These are phyloP conservation scores for Echeneis naucrates DNA, from an alignment of 2,797 vertebrate genomes.

Conservation along the genomic window DNA sequence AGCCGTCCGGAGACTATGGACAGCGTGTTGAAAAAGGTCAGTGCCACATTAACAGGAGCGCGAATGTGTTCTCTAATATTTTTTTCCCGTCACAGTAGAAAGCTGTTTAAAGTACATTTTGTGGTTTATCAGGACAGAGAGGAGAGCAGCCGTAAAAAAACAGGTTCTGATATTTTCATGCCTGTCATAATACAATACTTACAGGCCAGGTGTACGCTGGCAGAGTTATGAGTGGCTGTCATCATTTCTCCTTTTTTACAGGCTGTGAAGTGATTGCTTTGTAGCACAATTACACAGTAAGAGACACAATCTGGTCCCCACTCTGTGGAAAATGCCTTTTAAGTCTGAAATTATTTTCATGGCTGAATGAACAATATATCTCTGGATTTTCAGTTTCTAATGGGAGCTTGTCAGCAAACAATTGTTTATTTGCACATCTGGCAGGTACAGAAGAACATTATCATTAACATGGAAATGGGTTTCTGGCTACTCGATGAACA, in stretches of 20 bases:
- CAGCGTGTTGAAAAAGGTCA: constrained; percentile 96
- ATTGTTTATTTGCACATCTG: not conserved
- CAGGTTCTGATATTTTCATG: not conserved
- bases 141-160: constrained; percentile 7
- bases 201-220: not conserved
- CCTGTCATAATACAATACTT: not conserved
- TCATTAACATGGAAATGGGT: not conserved
- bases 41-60: constrained; percentile 51
- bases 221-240: not conserved
- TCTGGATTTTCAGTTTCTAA: not conserved
- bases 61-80: constrained; percentile 22
- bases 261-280: not conserved
- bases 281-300: not conserved
- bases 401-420: not conserved
- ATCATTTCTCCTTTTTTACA: not conserved
- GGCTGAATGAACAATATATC: not conserved
- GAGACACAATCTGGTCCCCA: not conserved
- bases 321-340: not conserved
- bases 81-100: not conserved
- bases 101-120: constrained; percentile 8
- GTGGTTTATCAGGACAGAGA: not conserved
- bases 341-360: not conserved
- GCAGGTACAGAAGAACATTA: not conserved
- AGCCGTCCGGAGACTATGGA: constrained; percentile 95
- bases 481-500: not conserved